Percentiles rank a stretch among this genome's conserved stretches.
Evolutionary conservation across 2,113 vertebrate genomes (phyloP).

Genomic region (Lipotes vexillifer): DNA sequence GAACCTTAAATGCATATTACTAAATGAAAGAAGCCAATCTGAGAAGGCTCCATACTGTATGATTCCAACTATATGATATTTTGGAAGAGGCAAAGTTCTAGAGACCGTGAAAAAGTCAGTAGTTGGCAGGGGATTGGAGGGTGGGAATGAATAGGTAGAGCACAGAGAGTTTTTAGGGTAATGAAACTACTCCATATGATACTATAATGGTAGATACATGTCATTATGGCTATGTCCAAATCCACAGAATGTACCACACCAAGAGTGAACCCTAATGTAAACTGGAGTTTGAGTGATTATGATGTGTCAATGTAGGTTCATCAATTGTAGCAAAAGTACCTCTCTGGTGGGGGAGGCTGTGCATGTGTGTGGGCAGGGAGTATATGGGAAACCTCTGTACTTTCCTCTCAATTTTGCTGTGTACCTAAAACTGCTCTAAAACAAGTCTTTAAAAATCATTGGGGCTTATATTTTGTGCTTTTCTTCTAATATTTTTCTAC

Average conservation of each 20-base stretch:
- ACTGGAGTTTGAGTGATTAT: neutral
- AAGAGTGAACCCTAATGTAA: neutral
- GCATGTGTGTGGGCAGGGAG: neutral
- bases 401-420: neutral
- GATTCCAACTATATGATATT: neutral
- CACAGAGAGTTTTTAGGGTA: neutral
- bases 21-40: neutral
- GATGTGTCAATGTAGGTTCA: neutral
- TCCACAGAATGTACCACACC: neutral
- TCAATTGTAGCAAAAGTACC: neutral
- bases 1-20: neutral
- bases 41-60: neutral
- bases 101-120: neutral
- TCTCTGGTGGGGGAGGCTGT: neutral
- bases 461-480: neutral
- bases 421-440: neutral
- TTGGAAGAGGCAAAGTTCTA: neutral
- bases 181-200: neutral
- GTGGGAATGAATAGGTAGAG: neutral
- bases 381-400: neutral
- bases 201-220: neutral
- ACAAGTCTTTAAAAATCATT: neutral
- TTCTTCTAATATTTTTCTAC: neutral
- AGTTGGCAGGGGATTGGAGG: neutral
- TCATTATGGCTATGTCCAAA: neutral